phyloP scores from a whole-genome alignment of 2,797 vertebrate genomes.

The Notoglanidium macrostoma region DNA sequence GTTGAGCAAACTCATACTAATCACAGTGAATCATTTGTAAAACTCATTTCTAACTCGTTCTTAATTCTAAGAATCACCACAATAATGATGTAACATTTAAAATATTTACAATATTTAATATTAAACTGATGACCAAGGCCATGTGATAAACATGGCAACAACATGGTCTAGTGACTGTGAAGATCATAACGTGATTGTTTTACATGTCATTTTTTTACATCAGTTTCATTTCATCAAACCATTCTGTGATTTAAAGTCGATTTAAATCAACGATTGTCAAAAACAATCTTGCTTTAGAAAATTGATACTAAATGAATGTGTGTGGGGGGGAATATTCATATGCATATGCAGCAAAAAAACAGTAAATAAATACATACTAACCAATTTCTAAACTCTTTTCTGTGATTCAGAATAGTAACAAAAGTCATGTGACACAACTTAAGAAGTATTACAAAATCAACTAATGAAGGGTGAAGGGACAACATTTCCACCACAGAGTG shows the following conservation, averaged over 20 bases:
- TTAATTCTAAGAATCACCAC: not conserved
- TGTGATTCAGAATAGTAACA: not conserved
- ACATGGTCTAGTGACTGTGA: not conserved
- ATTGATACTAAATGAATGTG: not conserved
- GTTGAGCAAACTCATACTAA: not conserved
- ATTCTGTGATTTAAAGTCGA: not conserved
- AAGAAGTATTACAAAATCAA: not conserved
- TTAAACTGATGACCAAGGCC: not conserved
- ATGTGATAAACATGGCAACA: not conserved
- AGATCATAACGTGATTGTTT: not conserved
- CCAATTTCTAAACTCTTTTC: not conserved
- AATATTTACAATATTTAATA: not conserved
- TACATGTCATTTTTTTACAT: not conserved
- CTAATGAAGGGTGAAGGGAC: not conserved
- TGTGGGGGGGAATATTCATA: not conserved
- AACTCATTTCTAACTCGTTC: not conserved
- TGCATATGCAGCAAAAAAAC: not conserved
- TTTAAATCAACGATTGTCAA: not conserved
- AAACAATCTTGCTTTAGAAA: not conserved
- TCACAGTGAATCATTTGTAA: not conserved
- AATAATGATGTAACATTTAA: not conserved
- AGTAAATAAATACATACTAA: not conserved
- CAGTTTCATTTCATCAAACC: not conserved
- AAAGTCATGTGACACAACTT: not conserved
- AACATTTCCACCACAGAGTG: not conserved